These are phyloP conservation scores for Arbacia lixula DNA, from an alignment of 53 echinoderm and acorn worm genomes.

Conservation along the genomic window DNA sequence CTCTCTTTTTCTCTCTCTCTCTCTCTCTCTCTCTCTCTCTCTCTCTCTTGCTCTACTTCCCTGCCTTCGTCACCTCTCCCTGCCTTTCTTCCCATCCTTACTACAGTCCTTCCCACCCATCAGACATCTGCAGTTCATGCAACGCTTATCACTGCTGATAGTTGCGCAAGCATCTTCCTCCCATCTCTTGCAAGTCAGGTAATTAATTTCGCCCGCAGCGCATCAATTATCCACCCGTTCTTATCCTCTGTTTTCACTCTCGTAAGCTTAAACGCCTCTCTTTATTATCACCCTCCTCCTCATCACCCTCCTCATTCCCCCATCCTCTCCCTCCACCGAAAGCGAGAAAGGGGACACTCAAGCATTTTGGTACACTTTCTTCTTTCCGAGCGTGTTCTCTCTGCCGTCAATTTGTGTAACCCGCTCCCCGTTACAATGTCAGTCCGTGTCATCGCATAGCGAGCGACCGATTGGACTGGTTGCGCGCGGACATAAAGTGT, in stretches of 20 bases:
- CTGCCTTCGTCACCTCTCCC: slow-evolving; percentile 20
- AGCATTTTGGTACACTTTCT: slow-evolving; percentile 44
- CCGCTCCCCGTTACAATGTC: too few relatives aligned
- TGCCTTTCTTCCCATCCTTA: background rate
- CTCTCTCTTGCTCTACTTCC: background rate
- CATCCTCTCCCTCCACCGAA: background rate
- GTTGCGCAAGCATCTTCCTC: slow-evolving; percentile 24
- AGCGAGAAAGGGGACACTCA: background rate
- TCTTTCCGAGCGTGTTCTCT: too few relatives aligned
- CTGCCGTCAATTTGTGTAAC: too few relatives aligned
- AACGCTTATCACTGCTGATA: too few relatives aligned
- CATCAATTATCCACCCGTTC: slow-evolving; percentile 54
- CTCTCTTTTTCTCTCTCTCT: slow-evolving; percentile 16
- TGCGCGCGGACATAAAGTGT: too few relatives aligned
- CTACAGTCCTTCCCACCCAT: background rate
- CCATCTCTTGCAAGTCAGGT: slow-evolving; percentile 13
- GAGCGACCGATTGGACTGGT: too few relatives aligned
- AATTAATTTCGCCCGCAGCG: slow-evolving; percentile 50
- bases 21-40: background rate
- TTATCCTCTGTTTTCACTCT: slow-evolving; percentile 36
- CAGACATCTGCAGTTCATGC: slow-evolving; percentile 40
- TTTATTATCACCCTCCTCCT: background rate
- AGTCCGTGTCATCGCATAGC: too few relatives aligned
- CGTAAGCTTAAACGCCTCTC: slow-evolving; percentile 45
- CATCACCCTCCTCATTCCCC: slow-evolving; percentile 30